Evolutionary conservation across 2,113 vertebrate genomes (phyloP).

Genomic region (Ageneiosus marmoratus): DNA sequence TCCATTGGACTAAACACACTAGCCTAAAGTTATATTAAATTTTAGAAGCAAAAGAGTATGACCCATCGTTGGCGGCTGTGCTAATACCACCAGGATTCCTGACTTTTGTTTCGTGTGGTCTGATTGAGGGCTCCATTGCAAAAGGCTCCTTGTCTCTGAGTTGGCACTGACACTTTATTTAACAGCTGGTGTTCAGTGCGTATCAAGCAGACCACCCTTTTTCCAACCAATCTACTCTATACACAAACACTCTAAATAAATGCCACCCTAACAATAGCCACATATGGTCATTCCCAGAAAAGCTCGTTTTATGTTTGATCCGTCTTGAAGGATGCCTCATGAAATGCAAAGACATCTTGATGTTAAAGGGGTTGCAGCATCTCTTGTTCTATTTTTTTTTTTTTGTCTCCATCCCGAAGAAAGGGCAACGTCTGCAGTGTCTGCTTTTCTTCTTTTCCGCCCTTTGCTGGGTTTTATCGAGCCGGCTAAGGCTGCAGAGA

Average conservation of each 20-base stretch:
- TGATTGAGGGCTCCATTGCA: neutral
- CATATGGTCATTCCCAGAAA: constrained; percentile 42
- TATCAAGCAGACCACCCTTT: neutral
- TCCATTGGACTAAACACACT: neutral
- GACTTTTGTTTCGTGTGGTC: constrained; percentile 25
- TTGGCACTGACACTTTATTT: constrained; percentile 19
- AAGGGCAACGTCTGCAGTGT: constrained; percentile 57
- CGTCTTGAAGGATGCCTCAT: constrained; percentile 56
- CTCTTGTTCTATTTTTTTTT: constrained; percentile 58
- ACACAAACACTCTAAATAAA: neutral
- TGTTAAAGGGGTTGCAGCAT: constrained; percentile 57
- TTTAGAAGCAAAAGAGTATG: neutral
- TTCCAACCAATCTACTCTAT: neutral
- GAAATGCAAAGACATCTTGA: constrained; percentile 56
- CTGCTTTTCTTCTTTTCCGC: constrained; percentile 60
- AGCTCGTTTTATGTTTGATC: constrained; percentile 51
- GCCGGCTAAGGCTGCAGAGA: constrained; percentile 71
- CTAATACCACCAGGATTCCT: neutral
- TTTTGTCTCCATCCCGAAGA: constrained; percentile 52
- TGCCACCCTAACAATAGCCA: constrained; percentile 5
- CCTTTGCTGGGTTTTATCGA: constrained; percentile 61
- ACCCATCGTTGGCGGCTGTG: neutral
- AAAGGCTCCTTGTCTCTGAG: neutral
- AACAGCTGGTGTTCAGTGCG: constrained; percentile 11
- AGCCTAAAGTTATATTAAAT: neutral